Evolutionary conservation across 1,140 invertebrate genomes (phyloP), one percentile per base, ranked within the genome.

Genomic region (Antheraea mylitta): DNA sequence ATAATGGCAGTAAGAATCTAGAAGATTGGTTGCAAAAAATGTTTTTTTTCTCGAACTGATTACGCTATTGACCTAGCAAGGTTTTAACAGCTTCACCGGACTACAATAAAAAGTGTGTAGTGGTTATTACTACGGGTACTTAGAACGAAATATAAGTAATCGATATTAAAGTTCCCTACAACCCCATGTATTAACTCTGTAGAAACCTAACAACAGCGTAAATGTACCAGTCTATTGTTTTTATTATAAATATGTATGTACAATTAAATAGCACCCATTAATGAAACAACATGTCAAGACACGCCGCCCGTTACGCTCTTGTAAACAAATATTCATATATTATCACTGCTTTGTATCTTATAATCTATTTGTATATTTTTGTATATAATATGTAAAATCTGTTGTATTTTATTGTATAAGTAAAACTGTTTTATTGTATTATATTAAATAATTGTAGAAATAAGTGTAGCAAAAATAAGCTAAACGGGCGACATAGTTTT

Each of bases 231-330:
- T 89, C 87, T 91, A 91, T 91, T 91, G 87, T 86, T 77, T 77
- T 89, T 88, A 89, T 90, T 91, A 89, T 91, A 89, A 89, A 87
- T 91, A 91, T 91, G 86, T 91, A 91, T 91, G 86, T 91, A 91
- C 86, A 91, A 91, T 83, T 86, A 88, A 88, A 89, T 83, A 91
- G 87, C 89, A 91, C 89, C 88, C 86, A 67, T 80, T 79, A 86
- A 85, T 85, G 80, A 90, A 89, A 90, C 70, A 84, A 86, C 79
- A 70, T 63, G 19, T 59, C 63, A 71, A 73, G 66, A 58, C 75
- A 67, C 83, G 84, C 66, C 89, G 86, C 86, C 85, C 78, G 79
- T 77, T 71, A 72, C 65, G 87, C 86, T 85, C 74, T 72, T 79
- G 80, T 75, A 87, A 79, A 82, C 82, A 88, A 89, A 87, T 82